phyloP scores from a whole-genome alignment of 1,140 invertebrate genomes.

The Epicauta chinensis region DNA sequence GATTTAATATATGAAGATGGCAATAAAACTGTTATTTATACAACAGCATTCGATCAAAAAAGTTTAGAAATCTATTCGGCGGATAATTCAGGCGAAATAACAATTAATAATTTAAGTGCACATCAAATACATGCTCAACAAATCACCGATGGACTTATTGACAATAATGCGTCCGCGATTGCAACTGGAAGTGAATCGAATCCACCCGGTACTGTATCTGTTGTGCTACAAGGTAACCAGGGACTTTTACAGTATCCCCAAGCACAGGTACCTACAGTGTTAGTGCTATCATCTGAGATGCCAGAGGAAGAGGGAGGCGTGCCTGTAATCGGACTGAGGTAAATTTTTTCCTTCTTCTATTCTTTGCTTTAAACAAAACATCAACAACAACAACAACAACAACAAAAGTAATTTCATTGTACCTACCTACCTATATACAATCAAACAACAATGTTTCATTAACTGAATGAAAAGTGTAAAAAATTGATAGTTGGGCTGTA shows the following conservation, averaged over 20 bases:
- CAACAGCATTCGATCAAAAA: constrained; percentile 53
- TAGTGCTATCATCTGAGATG: constrained; percentile 48
- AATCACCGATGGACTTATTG: constrained; percentile 46
- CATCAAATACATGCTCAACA: constrained; percentile 46
- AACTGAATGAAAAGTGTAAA: too few relatives aligned
- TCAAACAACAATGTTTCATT: too few relatives aligned
- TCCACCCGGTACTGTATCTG: constrained; percentile 37
- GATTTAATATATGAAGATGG: constrained; percentile 76
- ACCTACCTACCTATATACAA: too few relatives aligned
- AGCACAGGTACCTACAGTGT: constrained; percentile 44
- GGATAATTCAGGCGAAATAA: constrained; percentile 45
- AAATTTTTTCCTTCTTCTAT: constrained; percentile 10
- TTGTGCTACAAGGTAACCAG: constrained; percentile 40
- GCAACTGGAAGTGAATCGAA: constrained; percentile 31
- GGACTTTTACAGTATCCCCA: constrained; percentile 41
- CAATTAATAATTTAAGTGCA: constrained; percentile 43
- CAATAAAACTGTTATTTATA: constrained; percentile 74
- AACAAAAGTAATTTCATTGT: too few relatives aligned
- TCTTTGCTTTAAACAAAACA: too few relatives aligned
- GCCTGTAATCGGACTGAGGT: constrained; percentile 39
- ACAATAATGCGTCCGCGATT: constrained; percentile 40
- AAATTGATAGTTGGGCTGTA: neutral
- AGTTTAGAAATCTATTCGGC: constrained; percentile 46
- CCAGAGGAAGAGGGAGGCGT: constrained; percentile 41
- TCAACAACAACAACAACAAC: too few relatives aligned